Base-by-base conservation (phyloP, 2,888 invertebrate species). In the Limenitis camilla region DNA sequence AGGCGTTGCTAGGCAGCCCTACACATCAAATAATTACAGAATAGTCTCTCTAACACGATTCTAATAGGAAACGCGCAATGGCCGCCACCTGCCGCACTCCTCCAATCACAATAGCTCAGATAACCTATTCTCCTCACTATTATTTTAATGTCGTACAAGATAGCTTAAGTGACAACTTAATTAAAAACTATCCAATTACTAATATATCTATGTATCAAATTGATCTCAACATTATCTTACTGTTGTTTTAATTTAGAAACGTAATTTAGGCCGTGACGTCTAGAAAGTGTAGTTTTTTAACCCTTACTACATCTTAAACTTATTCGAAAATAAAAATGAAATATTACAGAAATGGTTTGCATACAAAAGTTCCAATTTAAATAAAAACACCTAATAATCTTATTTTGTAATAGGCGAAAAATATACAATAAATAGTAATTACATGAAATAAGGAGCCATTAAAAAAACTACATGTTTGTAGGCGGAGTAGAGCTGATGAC, bases 11-110 rank as follows among this genome's bases (percentile, higher is more conserved):
- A 6, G 50, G 27, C 63, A 66, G 53, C 64, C 58, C 63, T 63
- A 53, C 28, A 38, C 41, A 60, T 71, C 69, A 68, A 72, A 76
- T 82, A 82, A 80, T 79, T 76, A 80, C 75, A 70, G 80, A 75
- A 78, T 77, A 74, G 75, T 58, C 65, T 64, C 65, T 72, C 72
- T 73, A 73, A 74, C 73, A 71, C 71, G 81, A 78, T 78, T 82
- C 83, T 83, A 86, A 86, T 84, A 82, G 81, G 85, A 84, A 80
- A 81, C 73, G 63, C 67, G 68, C 67, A 65, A 67, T 63, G 67
- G 65, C 65, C 66, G 60, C 75, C 82, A 81, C 77, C 82, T 82
- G 81, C 78, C 64, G 62, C 55, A 55, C 49, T 54, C 60, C 68
- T 68, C 73, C 75, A 75, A 74, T 74, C 72, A 62, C 62, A 56